phyloP scores from a whole-genome alignment of 2,113 vertebrate species.

The Myotis lucifugus region DNA sequence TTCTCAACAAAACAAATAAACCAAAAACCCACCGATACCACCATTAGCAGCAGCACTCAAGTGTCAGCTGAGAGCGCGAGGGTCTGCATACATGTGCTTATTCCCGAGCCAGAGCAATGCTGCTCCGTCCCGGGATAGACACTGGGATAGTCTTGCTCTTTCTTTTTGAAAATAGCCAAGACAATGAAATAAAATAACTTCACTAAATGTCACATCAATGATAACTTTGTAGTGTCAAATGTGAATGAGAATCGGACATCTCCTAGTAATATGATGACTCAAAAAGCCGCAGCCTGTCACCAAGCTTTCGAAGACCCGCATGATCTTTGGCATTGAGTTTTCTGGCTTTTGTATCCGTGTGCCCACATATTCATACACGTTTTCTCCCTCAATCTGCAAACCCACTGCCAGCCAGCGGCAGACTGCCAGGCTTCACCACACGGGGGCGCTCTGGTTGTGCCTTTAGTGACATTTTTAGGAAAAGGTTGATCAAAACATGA shows the following conservation, averaged over 20 bases:
- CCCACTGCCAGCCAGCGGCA: neutral
- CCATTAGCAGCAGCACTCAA: neutral
- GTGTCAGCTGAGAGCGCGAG: neutral
- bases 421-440: slow-evolving; percentile 65
- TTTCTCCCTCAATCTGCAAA: neutral
- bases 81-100: neutral
- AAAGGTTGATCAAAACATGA: slow-evolving; percentile 26
- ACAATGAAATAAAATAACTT: neutral
- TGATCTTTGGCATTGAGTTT: neutral
- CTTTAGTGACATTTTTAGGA: slow-evolving; percentile 62
- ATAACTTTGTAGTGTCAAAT: neutral
- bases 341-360: neutral
- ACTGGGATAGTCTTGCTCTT: neutral
- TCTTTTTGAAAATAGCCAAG: slow-evolving; percentile 7
- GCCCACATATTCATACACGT: neutral
- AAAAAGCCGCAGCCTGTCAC: neutral
- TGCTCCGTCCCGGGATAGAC: neutral
- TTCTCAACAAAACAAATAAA: neutral
- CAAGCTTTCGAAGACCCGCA: neutral
- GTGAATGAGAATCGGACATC: neutral
- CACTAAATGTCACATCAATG: neutral
- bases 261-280: neutral
- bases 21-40: neutral
- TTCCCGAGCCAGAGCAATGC: neutral
- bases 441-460: slow-evolving; percentile 80